Base-by-base conservation (phyloP, 2,888 invertebrate genomes). In the Lathronympha strigana region DNA sequence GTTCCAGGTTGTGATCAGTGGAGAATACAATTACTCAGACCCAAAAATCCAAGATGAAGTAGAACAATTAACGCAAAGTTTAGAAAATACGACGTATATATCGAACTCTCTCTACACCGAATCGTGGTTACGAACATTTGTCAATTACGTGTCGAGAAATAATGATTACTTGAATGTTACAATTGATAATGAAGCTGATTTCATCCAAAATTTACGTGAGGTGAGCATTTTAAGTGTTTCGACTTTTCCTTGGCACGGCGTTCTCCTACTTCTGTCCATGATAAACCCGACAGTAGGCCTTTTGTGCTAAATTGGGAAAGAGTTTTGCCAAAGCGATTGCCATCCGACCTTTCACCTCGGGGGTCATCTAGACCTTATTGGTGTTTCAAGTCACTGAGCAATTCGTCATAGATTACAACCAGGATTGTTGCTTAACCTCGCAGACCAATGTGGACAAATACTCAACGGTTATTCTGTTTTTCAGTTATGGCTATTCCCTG, bases 111-210 rank as follows among this genome's bases (percentile, higher is more conserved):
- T 96, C 0, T 97, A 97, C 80, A 97, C 97, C 0, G 97, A 97
- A 84, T 97, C 97, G 0, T 98, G 98, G 98, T 87, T 98, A 25
- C 92, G 97, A 63, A 95, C 95, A 25, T 98, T 97, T 78, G 90
- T 96, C 0, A 94, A 95, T 58, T 97, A 97, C 78, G 93, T 96
- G 6, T 94, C 94, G 38, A 93, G 95, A 75, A 96, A 96, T 78
- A 93, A 94, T 73, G 96, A 96, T 68, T 95, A 95, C 77, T 88
- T 96, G 25, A 96, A 96, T 76, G 92, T 95, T n/a, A 94, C 95
- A 19, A 95, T 97, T 55, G 94, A 94, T 31, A 94, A 94, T 49
- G 96, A 97, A 83, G 87, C 92, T 49, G 93, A 94, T 38, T 98
- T 98, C 79, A 94, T 96, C 58, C 92, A 94, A 58, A 94, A 95